Base-by-base conservation (phyloP, 2,113 vertebrate genomes). In the rabbit (Oryctolagus cuniculus) region DNA sequence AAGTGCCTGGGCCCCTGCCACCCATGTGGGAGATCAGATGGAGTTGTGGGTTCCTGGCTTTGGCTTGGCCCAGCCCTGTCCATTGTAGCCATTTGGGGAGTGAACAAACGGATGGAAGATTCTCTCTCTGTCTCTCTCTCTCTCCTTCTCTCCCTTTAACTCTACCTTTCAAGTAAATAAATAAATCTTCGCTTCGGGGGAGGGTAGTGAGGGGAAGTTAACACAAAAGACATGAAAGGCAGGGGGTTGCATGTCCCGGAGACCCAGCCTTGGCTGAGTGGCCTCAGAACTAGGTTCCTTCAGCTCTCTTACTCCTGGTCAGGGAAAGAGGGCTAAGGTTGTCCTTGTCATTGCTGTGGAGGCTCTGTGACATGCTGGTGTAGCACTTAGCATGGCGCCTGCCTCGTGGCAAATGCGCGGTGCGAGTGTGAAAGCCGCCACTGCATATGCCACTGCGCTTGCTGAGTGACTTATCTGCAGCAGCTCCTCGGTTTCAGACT, bases 271-370 rank as follows among this genome's bases (percentile, higher is more conserved):
- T 87, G 61, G 15, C 49, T 67, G 55, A 93, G 72, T 63, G 31
- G 93, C 80, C 67, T 90, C 5, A 10, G 58, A 58, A 91, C n/a
- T n/a, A 94, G 44, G 58, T 55, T 49, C 61, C 67, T 44, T 93
- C 15, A n/a, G 53, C 72, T 70, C 31, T 69, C 44, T 91, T 80
- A 16, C 63, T 82, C 24, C 69, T 77, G 31, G 0, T 72, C 67
- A 13, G 49, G 80, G 67, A 80, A 90, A 2, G 8, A n/a, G 69
- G 44, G 38, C 66, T 80, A 1, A 10, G n/a, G 34, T 10, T n/a
- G n/a, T 31, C 78, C 67, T 58, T 90, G 44, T 75, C 11, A 25
- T 81, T 5, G 63, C 80, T 80, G 27, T 29, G 49, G 78, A 69
- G 6, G 6, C n/a, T n/a, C n/a, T n/a, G n/a, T n/a, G n/a, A n/a